Conservation (phyloP, 2,113 vertebrate genomes). For the Vanacampus margaritifer region DNA sequence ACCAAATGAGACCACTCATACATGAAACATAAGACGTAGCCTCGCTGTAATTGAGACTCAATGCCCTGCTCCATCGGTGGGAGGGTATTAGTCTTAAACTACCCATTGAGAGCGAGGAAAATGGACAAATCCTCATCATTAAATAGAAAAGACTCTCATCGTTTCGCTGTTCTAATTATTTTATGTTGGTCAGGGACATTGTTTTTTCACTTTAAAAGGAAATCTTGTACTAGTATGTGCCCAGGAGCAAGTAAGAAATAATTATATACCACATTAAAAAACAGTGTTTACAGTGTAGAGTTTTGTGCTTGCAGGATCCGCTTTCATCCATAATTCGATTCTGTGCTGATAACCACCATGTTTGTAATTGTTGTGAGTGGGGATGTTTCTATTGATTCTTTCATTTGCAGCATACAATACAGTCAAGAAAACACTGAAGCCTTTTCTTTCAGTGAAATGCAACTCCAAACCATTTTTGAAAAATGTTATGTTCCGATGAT, state of each 20-base stretch:
- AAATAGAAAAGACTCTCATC: not conserved
- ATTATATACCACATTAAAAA: not conserved
- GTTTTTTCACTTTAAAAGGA: no score
- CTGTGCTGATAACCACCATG: not conserved
- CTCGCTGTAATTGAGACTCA: constrained; percentile 41
- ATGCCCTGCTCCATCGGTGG: constrained; percentile 18
- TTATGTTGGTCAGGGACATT: not conserved
- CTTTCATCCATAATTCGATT: no score
- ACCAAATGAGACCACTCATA: constrained; percentile 38
- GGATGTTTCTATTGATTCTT: not conserved
- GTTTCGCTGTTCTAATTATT: not conserved
- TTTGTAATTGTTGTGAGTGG: not conserved
- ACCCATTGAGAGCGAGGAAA: not conserved
- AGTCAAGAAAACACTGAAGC: not conserved
- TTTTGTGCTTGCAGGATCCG: not conserved
- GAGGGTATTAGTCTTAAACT: not conserved
- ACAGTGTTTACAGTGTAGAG: not conserved
- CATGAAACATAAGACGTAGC: constrained; percentile 5
- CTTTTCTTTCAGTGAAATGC: not conserved
- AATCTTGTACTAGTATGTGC: not conserved
- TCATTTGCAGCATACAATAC: not conserved
- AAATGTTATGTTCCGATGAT: no score
- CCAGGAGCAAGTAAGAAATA: not conserved
- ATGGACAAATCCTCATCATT: not conserved
- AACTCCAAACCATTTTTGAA: no score